These are phyloP conservation scores for Coptodon rendalli DNA, from an alignment of 2,113 vertebrate genomes.

Conservation along the genomic window DNA sequence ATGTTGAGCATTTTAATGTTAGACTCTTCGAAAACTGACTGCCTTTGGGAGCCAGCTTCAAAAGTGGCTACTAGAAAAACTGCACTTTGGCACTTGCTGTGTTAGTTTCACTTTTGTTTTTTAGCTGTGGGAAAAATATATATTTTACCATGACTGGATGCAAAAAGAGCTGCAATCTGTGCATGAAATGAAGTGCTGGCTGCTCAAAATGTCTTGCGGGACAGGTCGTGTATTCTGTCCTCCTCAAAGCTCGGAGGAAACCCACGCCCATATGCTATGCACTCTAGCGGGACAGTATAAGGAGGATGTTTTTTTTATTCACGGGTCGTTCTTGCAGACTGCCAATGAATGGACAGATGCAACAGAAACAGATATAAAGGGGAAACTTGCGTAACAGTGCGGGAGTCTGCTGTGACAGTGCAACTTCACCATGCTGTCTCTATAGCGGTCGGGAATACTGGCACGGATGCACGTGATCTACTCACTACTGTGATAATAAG, in stretches of 20 bases:
- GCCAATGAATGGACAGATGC: background rate
- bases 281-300: background rate
- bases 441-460: background rate
- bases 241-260: background rate
- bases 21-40: background rate
- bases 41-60: background rate
- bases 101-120: background rate
- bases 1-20: background rate
- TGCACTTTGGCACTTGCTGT: background rate
- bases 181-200: background rate
- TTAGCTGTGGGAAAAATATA: background rate
- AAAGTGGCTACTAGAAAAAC: background rate
- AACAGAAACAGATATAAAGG: background rate
- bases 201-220: background rate
- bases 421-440: constrained; percentile 9
- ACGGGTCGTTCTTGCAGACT: background rate
- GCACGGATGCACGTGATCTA: background rate
- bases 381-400: constrained; percentile 35
- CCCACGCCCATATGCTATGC: background rate
- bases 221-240: background rate
- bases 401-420: constrained; percentile 5
- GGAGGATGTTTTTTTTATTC: too few species aligned
- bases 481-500: background rate
- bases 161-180: background rate
- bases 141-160: background rate